phyloP scores from a whole-genome alignment of 2,797 vertebrate species.

The Choloepus didactylus region DNA sequence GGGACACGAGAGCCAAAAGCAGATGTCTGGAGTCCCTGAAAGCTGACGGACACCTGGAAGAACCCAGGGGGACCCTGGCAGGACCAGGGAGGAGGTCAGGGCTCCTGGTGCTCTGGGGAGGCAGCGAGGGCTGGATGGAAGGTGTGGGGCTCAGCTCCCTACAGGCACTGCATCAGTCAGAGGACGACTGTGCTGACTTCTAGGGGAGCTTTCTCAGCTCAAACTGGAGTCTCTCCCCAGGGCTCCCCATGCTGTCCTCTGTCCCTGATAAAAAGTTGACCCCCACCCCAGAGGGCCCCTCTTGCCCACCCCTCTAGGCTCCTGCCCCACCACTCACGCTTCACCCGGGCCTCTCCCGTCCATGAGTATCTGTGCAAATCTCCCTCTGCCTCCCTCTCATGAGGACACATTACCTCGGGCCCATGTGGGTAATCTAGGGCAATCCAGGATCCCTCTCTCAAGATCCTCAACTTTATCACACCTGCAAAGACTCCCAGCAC shows the following conservation, averaged over 20 bases:
- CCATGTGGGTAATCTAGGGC: neutral
- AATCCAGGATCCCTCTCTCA: neutral
- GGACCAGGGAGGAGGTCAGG: accelerated
- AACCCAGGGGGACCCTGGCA: neutral
- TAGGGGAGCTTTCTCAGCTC: neutral
- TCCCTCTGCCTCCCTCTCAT: no score
- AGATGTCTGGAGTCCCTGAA: neutral
- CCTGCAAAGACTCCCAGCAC: neutral
- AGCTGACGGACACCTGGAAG: neutral
- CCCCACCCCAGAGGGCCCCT: no score
- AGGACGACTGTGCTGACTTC: neutral
- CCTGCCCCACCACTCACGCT: no score
- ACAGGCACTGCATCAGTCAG: no score
- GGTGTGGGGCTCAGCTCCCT: neutral
- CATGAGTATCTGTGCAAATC: no score
- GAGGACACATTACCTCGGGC: neutral
- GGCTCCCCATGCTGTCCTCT: neutral
- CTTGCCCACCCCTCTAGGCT: no score
- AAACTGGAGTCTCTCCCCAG: no score
- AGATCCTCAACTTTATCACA: neutral
- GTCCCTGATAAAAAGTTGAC: neutral
- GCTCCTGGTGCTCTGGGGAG: no score
- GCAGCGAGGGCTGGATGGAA: no score
- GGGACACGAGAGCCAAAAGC: neutral
- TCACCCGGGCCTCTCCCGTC: neutral